Evolutionary conservation across 1,140 invertebrate species (phyloP), one percentile per base, ranked within the genome.

Genomic region (Acromyrmex echinatior): DNA sequence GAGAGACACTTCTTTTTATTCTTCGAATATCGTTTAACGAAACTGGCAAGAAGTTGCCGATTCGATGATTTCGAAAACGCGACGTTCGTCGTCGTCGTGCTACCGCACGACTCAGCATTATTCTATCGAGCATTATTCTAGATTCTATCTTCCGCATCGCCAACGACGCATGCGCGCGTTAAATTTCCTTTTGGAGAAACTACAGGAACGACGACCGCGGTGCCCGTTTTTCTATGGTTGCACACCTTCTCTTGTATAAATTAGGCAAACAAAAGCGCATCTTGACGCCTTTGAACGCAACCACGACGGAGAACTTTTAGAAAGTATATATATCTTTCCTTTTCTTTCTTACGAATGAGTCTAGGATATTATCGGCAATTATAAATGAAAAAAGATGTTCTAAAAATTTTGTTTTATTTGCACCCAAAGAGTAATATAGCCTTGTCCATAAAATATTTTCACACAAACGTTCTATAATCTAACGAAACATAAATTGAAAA

Each of bases 111-210:
- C n/a, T 14, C 39, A 14, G 45, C 14, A 25, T 53, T 73, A 25
- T 73, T 73, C 45, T 53, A 53, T 73, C 12, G 35, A 68, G 35
- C 65, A 68, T 68, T 68, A 68, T 68, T 45, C 39, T 35, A 35
- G 31, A 76, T 45, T n/a, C 25, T 66, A 60, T 25, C 18, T 51
- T 79, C 77, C 45, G 62, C 60, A 79, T 66, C 39, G 62, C 16
- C 39, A 25, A 66, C 25, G 45, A 35, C 77, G 77, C 77, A 66
- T 21, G 77, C 77, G 77, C 21, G 28, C 45, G 39, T 39, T 25
- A 35, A 7, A 45, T 66, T 62, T 31, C 18, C 16, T 78, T 62
- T 79, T 21, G 39, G 45, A 58, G 1, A 10, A 58, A 31, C 31
- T 35, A 45, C 28, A 21, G 28, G 28, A 78, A 45, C 25, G 58